phyloP scores from a whole-genome alignment of 2,797 vertebrate species.

The Ceyx erithaca region DNA sequence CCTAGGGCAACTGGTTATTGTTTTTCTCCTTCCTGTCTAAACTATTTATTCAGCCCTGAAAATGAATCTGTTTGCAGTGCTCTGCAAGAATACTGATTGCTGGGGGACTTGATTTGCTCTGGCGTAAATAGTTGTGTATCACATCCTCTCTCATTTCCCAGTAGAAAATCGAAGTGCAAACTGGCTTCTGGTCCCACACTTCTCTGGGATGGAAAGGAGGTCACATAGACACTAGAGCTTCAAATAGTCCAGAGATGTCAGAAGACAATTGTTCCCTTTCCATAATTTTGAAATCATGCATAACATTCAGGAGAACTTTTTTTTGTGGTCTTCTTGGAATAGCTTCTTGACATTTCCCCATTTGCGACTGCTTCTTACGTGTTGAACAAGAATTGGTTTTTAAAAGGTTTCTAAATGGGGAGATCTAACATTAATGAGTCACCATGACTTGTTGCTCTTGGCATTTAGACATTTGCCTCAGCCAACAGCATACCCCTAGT shows the following conservation, averaged over 20 bases:
- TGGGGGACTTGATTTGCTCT: background rate
- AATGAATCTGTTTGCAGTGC: background rate
- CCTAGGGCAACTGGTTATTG: background rate
- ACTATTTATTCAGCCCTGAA: background rate
- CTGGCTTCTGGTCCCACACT: background rate
- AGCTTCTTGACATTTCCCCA: background rate
- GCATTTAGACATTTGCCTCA: background rate
- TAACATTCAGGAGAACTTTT: background rate
- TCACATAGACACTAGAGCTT: background rate
- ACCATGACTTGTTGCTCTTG: background rate
- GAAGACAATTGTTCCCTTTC: background rate
- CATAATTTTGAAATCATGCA: background rate
- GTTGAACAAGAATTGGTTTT: background rate
- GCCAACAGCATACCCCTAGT: background rate
- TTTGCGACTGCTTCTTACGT: background rate
- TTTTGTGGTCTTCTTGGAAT: background rate
- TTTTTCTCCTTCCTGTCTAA: background rate
- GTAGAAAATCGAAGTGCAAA: background rate
- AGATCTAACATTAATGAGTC: background rate
- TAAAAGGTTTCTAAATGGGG: constrained; percentile 5
- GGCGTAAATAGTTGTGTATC: background rate
- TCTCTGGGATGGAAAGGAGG: background rate
- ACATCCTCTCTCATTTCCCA: background rate
- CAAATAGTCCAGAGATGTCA: background rate
- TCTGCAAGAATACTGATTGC: background rate